A percentile compares a stretch with the other conserved stretches of the same genome.
Conservation (phyloP, 2,888 invertebrate species). For the Thera obeliscata region DNA sequence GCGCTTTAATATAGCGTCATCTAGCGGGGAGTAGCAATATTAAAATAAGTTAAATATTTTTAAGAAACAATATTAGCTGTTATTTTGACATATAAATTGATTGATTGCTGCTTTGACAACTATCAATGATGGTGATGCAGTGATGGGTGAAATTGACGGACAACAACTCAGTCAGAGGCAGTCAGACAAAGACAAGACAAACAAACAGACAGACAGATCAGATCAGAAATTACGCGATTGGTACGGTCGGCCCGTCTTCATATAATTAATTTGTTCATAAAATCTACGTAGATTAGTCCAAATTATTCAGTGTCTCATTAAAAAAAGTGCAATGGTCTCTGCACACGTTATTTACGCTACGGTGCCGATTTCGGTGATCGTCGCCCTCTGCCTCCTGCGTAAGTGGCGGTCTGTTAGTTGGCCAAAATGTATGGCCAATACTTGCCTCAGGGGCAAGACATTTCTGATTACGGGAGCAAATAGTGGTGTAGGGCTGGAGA, state of each 20-base stretch:
- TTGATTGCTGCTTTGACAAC: too few species aligned
- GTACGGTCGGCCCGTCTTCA: neutral
- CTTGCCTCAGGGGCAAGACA: conserved; percentile 87
- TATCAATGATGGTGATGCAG: too few species aligned
- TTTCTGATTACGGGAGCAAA: conserved; percentile 94
- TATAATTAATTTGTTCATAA: neutral
- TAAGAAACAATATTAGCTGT: too few species aligned
- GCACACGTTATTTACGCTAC: conserved; percentile 67
- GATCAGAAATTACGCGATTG: conserved; percentile 10
- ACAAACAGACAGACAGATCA: neutral
- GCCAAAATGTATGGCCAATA: conserved; percentile 73
- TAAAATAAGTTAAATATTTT: too few species aligned
- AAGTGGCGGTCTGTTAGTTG: conserved; percentile 75
- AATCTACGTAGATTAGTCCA: conserved; percentile 21
- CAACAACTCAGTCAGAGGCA: neutral
- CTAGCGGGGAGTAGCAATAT: too few species aligned
- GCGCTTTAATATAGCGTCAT: too few species aligned
- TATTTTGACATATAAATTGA: too few species aligned
- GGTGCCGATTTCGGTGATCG: conserved; percentile 71
- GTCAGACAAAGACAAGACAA: neutral
- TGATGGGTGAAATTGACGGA: too few species aligned
- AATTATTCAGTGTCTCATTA: conserved; percentile 30
- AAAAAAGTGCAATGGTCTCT: conserved; percentile 58
- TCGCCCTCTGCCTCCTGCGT: conserved; percentile 71
- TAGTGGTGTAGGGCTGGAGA: conserved; percentile 92